Conservation (phyloP, 2,113 vertebrate genomes). For the Protobothrops mucrosquamatus region DNA sequence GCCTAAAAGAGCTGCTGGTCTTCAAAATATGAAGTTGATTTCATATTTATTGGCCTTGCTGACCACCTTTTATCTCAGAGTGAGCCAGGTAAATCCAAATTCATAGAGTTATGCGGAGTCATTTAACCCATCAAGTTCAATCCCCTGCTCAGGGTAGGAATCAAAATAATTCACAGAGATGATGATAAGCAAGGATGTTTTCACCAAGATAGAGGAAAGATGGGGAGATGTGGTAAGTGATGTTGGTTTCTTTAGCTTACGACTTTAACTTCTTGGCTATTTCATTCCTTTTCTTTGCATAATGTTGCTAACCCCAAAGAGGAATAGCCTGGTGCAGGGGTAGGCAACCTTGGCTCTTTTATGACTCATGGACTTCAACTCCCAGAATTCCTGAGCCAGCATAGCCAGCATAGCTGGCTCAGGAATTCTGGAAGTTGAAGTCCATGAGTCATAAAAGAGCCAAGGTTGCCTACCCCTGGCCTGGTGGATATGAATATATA, state of each 20-base stretch:
- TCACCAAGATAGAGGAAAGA: neutral
- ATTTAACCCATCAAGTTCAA: neutral
- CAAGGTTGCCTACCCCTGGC: no score
- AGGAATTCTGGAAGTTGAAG: no score
- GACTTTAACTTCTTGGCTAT: neutral
- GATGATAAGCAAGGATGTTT: neutral
- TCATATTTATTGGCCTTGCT: neutral
- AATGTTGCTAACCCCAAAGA: neutral
- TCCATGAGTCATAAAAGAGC: no score
- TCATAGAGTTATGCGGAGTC: neutral
- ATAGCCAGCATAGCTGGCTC: no score
- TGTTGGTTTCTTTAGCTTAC: neutral
- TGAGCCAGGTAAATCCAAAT: neutral
- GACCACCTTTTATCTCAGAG: neutral
- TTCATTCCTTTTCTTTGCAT: neutral
- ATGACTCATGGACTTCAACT: no score
- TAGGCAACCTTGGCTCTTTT: no score
- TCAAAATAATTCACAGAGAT: neutral
- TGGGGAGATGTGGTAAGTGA: neutral
- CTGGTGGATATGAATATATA: neutral
- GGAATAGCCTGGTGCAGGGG: neutral
- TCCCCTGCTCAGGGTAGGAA: neutral
- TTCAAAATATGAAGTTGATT: neutral
- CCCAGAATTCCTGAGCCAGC: no score
- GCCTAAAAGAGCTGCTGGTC: neutral